These are phyloP conservation scores for Nomada goodeniana DNA, from an alignment of 2,888 invertebrate species.

Conservation along the genomic window DNA sequence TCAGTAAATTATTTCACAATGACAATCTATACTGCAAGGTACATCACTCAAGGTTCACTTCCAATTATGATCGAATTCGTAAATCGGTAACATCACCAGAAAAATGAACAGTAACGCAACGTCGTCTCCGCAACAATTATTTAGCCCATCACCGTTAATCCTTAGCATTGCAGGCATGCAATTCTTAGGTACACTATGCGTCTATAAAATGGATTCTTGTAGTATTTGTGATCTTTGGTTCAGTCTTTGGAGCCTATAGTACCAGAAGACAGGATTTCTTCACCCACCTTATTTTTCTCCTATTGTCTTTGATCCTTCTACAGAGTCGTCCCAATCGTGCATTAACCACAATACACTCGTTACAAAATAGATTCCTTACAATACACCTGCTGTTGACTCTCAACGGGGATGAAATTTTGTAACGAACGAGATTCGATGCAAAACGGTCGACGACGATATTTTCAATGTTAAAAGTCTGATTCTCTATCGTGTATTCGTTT, in stretches of 20 bases:
- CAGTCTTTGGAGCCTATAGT: constrained; percentile 71
- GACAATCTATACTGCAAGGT: neutral
- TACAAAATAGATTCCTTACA: constrained; percentile 50
- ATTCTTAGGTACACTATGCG: constrained; percentile 77
- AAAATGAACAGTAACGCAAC: constrained; percentile 27
- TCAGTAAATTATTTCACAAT: neutral
- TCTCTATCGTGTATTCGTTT: constrained; percentile 30
- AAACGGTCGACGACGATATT: constrained; percentile 28
- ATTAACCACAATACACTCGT: constrained; percentile 64
- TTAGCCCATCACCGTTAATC: constrained; percentile 81
- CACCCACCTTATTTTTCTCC: constrained; percentile 82
- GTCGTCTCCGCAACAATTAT: constrained; percentile 54
- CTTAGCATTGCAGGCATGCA: constrained; percentile 82
- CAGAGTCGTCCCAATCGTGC: constrained; percentile 66
- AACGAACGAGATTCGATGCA: constrained; percentile 17
- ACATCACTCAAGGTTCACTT: neutral
- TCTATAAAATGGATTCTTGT: constrained; percentile 74
- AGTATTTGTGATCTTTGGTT: constrained; percentile 69
- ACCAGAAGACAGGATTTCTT: constrained; percentile 77
- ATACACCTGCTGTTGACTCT: constrained; percentile 52
- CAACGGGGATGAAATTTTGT: constrained; percentile 33
- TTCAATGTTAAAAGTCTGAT: constrained; percentile 22
- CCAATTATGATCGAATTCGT: neutral
- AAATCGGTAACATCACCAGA: neutral
- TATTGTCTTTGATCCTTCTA: constrained; percentile 69